These are phyloP conservation scores for Medauroidea extradentata DNA, from an alignment of 1,140 invertebrate genomes.

Conservation along the genomic window DNA sequence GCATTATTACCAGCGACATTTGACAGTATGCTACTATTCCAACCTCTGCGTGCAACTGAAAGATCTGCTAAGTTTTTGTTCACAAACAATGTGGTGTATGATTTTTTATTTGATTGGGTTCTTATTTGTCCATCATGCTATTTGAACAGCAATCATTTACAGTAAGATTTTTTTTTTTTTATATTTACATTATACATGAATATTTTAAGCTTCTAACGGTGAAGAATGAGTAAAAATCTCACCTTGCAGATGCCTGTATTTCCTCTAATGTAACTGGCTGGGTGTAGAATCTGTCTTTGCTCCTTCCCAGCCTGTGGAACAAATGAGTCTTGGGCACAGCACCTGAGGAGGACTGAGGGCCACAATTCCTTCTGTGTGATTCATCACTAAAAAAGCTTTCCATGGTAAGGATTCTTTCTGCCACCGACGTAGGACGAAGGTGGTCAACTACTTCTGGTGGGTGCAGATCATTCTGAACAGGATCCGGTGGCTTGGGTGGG, in stretches of 20 bases:
- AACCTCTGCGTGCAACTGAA: too few species aligned
- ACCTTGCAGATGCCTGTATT: slow-evolving; percentile 52
- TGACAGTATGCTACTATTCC: too few species aligned
- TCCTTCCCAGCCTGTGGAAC: slow-evolving; percentile 35
- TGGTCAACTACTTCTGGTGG: background rate
- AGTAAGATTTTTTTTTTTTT: too few species aligned
- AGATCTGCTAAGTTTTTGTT: too few species aligned
- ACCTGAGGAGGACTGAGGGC: slow-evolving; percentile 25
- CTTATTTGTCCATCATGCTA: too few species aligned
- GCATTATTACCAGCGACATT: too few species aligned
- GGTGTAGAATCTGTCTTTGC: slow-evolving; percentile 55
- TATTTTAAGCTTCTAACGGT: too few species aligned
- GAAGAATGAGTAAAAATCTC: slow-evolving; percentile 16
- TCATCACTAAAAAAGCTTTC: slow-evolving; percentile 37
- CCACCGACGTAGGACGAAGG: slow-evolving; percentile 34
- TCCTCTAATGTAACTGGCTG: slow-evolving; percentile 64
- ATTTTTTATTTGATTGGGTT: too few species aligned
- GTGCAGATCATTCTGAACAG: too few species aligned
- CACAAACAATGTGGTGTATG: too few species aligned
- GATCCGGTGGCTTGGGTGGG: background rate
- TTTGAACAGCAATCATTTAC: too few species aligned
- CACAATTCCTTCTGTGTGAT: slow-evolving; percentile 21
- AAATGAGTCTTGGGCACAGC: slow-evolving; percentile 41
- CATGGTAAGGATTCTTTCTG: slow-evolving; percentile 39
- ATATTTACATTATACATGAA: too few species aligned